Evolutionary conservation across 2,113 vertebrate genomes (phyloP).

Genomic region (Takifugu bimaculatus): DNA sequence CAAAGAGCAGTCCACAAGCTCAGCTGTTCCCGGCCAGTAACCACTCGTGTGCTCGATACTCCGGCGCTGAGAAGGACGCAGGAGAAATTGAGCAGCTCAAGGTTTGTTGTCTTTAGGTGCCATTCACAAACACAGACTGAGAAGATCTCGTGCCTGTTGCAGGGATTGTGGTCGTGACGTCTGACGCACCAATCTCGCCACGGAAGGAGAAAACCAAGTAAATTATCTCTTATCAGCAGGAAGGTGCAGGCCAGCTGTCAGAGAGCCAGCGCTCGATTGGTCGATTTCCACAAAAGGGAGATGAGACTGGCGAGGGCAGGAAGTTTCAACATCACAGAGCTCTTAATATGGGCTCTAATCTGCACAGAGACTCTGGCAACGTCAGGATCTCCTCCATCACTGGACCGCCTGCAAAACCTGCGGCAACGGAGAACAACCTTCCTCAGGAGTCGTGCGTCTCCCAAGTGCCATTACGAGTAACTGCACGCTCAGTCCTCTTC

Average conservation of each 20-base stretch:
- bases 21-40: constrained; percentile 61
- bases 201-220: constrained; percentile 2
- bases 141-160: too few relatives aligned
- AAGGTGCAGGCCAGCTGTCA: constrained; percentile 63
- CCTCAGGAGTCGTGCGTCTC: constrained; percentile 51
- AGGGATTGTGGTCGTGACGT: too few relatives aligned
- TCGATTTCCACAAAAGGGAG: constrained; percentile 44
- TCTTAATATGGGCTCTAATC: constrained; percentile 22
- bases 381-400: constrained; percentile 25
- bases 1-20: constrained; percentile 56
- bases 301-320: constrained; percentile 55
- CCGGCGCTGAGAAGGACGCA: constrained; percentile 67
- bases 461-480: constrained; percentile 73
- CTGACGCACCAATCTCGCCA: not conserved
- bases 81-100: constrained; percentile 67
- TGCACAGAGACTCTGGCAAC: constrained; percentile 37
- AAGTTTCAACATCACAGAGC: constrained; percentile 49
- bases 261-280: constrained; percentile 12
- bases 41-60: constrained; percentile 52
- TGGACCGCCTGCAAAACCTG: constrained; percentile 18
- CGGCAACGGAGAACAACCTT: constrained; percentile 17
- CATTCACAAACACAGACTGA: too few relatives aligned
- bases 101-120: constrained; percentile 39
- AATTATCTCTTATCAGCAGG: constrained; percentile 51
- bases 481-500: not conserved